A percentile compares a stretch with the other conserved stretches of the same genome.
Conservation (phyloP, 2,113 vertebrate genomes). For the Malaclemys terrapin region DNA sequence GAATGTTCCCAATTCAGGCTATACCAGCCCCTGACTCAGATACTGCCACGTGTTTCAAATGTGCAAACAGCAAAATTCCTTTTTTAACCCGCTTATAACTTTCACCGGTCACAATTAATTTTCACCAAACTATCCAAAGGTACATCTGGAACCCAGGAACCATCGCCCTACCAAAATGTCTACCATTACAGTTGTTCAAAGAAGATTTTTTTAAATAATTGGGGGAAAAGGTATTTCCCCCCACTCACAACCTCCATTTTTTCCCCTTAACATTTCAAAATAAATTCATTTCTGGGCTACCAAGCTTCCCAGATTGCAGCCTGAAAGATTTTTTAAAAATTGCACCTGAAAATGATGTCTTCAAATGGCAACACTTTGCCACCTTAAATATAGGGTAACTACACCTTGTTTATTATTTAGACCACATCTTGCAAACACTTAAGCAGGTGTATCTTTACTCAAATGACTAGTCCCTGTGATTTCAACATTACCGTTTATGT, state of each 20-base stretch:
- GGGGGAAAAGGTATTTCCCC: neutral
- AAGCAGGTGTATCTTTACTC: neutral
- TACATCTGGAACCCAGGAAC: neutral
- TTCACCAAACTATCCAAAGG: neutral
- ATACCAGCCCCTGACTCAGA: neutral
- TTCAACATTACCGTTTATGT: neutral
- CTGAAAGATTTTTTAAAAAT: neutral
- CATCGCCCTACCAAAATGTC: neutral
- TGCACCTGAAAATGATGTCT: neutral
- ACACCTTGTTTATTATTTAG: neutral
- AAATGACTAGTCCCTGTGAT: neutral
- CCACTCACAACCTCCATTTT: neutral
- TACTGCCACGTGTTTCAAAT: neutral
- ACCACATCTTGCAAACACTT: neutral
- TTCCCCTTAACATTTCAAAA: neutral
- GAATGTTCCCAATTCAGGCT: fast-evolving
- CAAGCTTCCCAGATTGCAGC: neutral
- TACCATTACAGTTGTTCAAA: neutral
- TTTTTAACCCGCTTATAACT: neutral
- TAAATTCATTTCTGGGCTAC: neutral
- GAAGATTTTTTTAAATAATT: neutral
- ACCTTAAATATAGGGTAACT: neutral
- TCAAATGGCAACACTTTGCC: neutral
- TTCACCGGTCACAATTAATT: neutral
- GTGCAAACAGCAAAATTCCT: neutral